Evolutionary conservation across 2,113 vertebrate species (phyloP).

Genomic region (Monopterus albus): DNA sequence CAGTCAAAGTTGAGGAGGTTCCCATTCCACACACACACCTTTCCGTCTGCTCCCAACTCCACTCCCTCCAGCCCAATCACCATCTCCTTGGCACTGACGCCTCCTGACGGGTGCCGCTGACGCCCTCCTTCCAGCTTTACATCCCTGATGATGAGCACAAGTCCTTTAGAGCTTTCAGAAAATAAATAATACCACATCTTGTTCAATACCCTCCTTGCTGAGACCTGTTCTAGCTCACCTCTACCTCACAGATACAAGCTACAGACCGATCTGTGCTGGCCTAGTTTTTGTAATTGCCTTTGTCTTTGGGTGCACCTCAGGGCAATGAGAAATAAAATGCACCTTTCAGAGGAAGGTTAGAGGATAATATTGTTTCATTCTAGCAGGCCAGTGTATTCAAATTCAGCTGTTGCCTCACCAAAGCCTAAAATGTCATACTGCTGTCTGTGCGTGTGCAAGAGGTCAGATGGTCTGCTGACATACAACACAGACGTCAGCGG

Average conservation of each 20-base stretch:
- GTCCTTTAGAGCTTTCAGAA: slow-evolving; percentile 36
- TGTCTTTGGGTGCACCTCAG: slow-evolving; percentile 34
- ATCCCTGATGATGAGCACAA: slow-evolving; percentile 87
- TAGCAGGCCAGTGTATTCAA: slow-evolving; percentile 5
- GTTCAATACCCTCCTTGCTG: background rate
- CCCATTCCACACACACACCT: slow-evolving; percentile 86
- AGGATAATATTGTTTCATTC: background rate
- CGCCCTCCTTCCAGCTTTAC: slow-evolving; percentile 91
- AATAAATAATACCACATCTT: background rate
- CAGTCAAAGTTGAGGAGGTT: no score
- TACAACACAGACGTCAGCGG: slow-evolving; percentile 39
- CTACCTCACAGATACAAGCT: slow-evolving; percentile 10
- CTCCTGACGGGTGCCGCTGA: slow-evolving; percentile 90
- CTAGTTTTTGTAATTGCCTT: slow-evolving; percentile 41
- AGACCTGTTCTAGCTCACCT: slow-evolving; percentile 17
- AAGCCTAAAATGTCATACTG: slow-evolving; percentile 40
- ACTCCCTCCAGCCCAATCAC: slow-evolving; percentile 97
- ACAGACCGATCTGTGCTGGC: slow-evolving; percentile 49
- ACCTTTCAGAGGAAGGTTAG: slow-evolving; percentile 35
- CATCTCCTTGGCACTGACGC: slow-evolving; percentile 93
- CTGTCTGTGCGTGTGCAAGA: slow-evolving; percentile 33
- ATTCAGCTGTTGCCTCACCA: slow-evolving; percentile 43
- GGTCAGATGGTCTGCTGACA: slow-evolving; percentile 27
- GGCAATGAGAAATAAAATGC: slow-evolving; percentile 43
- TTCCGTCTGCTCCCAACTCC: slow-evolving; percentile 95